Percentiles rank a stretch among this genome's conserved stretches.
Evolutionary conservation across 1,140 invertebrate species (phyloP).

Genomic region (Akabosia matsudoensis): DNA sequence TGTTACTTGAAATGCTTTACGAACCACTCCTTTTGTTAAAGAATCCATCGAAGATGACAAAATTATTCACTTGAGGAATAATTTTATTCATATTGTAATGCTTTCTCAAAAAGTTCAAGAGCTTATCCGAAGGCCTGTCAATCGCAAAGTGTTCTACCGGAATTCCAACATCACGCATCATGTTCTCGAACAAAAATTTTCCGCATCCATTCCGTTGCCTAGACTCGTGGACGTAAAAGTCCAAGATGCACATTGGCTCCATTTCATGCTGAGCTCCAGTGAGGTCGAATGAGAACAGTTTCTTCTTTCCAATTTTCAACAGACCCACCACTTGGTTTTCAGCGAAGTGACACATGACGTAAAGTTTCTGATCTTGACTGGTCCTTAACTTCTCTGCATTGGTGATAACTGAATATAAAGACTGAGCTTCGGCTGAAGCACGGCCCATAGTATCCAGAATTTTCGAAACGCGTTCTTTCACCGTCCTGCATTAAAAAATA

Average conservation of each 20-base stretch:
- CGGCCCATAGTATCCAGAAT: constrained; percentile 45
- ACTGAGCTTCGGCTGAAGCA: constrained; percentile 42
- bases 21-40: constrained; percentile 59
- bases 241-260: constrained; percentile 73
- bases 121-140: constrained; percentile 83
- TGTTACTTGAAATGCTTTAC: background rate
- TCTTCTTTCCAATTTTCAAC: constrained; percentile 78
- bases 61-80: constrained; percentile 82
- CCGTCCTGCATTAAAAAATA: constrained; percentile 31
- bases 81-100: constrained; percentile 70
- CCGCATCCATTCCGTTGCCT: constrained; percentile 74
- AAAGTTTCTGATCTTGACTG: constrained; percentile 40
- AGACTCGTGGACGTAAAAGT: constrained; percentile 81
- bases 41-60: constrained; percentile 80
- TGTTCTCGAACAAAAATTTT: constrained; percentile 71
- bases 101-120: constrained; percentile 76
- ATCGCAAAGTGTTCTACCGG: constrained; percentile 73
- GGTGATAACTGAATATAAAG: constrained; percentile 42
- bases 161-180: constrained; percentile 65
- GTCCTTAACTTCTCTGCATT: constrained; percentile 37
- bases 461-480: constrained; percentile 32
- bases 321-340: constrained; percentile 64
- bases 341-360: constrained; percentile 39
- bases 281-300: constrained; percentile 76
- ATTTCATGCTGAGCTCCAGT: constrained; percentile 66